Percentiles rank a stretch among this genome's conserved stretches.
phyloP scores from a whole-genome alignment of 2,113 vertebrate species.

The Cyprinodon tularosa region DNA sequence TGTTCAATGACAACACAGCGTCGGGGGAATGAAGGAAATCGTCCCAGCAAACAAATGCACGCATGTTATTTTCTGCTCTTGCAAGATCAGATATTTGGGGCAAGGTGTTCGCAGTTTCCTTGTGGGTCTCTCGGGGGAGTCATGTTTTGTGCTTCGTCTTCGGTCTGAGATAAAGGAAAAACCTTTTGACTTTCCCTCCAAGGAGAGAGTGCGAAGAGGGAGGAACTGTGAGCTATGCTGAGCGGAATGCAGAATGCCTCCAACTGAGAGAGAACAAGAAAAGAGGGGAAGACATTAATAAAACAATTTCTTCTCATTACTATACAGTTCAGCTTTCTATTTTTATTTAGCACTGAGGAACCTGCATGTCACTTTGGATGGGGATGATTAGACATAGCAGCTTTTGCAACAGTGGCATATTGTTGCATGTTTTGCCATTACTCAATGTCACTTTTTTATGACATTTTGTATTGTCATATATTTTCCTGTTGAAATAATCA shows the following conservation, averaged over 20 bases:
- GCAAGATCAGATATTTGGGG: conserved; percentile 80
- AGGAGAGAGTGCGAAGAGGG: conserved; percentile 66
- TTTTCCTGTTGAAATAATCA: conserved; percentile 58
- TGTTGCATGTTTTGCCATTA: conserved; percentile 66
- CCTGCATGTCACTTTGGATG: conserved; percentile 54
- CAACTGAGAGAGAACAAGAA: conserved; percentile 40
- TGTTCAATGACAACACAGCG: conserved; percentile 75
- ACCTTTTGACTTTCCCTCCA: conserved; percentile 78
- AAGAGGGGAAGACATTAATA: conserved; percentile 64
- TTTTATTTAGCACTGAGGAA: conserved; percentile 63
- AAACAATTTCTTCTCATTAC: conserved; percentile 72
- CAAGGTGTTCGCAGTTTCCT: conserved; percentile 79
- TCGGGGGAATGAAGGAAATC: conserved; percentile 69
- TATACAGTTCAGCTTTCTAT: conserved; percentile 61
- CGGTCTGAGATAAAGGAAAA: conserved; percentile 78
- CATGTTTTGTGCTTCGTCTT: conserved; percentile 73
- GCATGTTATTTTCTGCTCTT: conserved; percentile 77
- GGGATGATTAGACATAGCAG: conserved; percentile 56
- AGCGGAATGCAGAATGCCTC: conserved; percentile 56
- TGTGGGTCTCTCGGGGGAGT: conserved; percentile 70
- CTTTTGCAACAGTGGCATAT: conserved; percentile 48
- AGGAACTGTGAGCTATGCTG: conserved; percentile 71
- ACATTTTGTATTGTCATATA: conserved; percentile 54
- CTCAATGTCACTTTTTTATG: conserved; percentile 72
- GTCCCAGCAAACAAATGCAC: conserved; percentile 75